Conservation (phyloP, 2,113 vertebrate genomes). For the Scortum barcoo region DNA sequence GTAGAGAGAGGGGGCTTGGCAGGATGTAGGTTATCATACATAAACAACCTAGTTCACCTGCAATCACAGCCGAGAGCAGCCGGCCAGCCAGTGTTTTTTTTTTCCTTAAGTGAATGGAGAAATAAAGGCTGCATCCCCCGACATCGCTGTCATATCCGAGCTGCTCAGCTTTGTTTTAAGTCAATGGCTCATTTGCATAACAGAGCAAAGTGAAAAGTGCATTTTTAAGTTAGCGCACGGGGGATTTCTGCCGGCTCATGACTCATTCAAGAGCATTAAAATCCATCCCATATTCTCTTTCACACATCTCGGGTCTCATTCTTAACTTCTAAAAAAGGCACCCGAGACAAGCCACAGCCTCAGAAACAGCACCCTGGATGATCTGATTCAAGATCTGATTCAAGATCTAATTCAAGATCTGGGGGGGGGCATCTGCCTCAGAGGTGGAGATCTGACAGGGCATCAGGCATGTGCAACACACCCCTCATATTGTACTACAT, state of each 20-base stretch:
- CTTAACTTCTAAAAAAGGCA: neutral
- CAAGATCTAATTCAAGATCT: neutral
- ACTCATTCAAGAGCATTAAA: neutral
- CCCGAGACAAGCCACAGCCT: neutral
- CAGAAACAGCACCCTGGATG: neutral
- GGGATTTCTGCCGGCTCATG: conserved; percentile 6
- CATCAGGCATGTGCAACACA: neutral
- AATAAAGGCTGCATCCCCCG: neutral
- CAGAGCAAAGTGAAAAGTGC: neutral
- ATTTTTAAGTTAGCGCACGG: conserved; percentile 5
- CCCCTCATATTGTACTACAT: neutral
- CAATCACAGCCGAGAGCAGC: conserved; percentile 22
- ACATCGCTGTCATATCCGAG: neutral
- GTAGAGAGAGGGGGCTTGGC: neutral
- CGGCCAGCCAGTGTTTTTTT: neutral
- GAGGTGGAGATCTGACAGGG: conserved; percentile 25
- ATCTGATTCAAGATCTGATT: neutral
- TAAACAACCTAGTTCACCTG: conserved; percentile 56
- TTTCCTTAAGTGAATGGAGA: neutral
- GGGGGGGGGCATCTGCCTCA: neutral
- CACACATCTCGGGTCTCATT: neutral
- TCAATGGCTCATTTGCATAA: neutral
- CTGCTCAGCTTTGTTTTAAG: neutral
- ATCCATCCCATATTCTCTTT: neutral
- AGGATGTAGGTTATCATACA: conserved; percentile 58